phyloP scores from a whole-genome alignment of 2,113 vertebrate species.

The Pteronura brasiliensis region DNA sequence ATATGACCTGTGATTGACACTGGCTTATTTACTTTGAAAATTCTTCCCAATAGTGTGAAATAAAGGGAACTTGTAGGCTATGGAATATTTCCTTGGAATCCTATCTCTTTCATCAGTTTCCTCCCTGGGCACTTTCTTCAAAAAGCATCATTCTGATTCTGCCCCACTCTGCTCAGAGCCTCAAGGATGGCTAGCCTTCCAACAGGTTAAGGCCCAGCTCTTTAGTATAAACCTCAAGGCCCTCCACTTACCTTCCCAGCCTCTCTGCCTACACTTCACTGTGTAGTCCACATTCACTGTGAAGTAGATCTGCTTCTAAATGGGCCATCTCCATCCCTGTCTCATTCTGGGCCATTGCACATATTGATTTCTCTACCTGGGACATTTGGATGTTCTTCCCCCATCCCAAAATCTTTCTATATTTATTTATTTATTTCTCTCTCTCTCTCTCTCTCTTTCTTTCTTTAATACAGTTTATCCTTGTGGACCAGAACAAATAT shows the following conservation, averaged over 20 bases:
- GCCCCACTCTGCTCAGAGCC: neutral
- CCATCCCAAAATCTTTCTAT: neutral
- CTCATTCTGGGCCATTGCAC: neutral
- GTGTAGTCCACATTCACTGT: neutral
- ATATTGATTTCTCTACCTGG: neutral
- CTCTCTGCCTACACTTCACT: neutral
- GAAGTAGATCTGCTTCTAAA: neutral
- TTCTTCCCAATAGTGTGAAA: neutral
- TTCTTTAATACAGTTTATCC: neutral
- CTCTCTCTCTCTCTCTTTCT: no score
- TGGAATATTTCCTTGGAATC: neutral
- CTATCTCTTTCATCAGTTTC: neutral
- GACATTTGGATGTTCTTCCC: neutral
- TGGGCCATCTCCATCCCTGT: neutral
- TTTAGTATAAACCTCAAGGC: neutral
- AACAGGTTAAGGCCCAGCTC: neutral
- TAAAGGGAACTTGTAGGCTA: neutral
- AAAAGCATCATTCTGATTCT: neutral
- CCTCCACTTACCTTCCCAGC: neutral
- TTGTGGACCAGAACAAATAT: conserved; percentile 19
- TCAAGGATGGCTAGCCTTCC: neutral
- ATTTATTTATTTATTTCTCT: no score
- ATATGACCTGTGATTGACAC: neutral
- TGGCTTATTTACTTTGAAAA: conserved; percentile 11
- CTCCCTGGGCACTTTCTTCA: neutral